Base-by-base conservation (phyloP, 1,140 invertebrate species). In the Coenobita brevimanus region DNA sequence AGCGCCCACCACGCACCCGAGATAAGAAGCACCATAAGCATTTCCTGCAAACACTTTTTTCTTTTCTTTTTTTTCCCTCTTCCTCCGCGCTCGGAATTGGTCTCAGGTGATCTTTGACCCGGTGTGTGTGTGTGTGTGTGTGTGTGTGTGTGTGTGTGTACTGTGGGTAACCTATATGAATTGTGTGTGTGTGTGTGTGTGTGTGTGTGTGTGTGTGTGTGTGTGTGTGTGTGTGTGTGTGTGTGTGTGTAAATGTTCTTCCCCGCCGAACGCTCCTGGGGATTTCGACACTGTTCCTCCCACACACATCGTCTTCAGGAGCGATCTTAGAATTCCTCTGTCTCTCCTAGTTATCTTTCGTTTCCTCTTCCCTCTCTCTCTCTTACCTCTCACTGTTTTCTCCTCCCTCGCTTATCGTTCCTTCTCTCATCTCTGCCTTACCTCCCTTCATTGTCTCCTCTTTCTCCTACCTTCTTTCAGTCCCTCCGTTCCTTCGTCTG, bases 31-130 rank as follows among this genome's bases (percentile, higher is more conserved):
- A 41, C 15, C 30, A 46, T 1, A 85, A 78, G 82, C 73, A 85
- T 85, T 85, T 85, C 82, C 82, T 85, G 71, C 71, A 85, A 76
- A 50, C 10, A 46, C 76, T 76, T 78, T 85, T 85, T 81, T 57
- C 33, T 73, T 76, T 76, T 82, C 60, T 17, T 50, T 50, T 50
- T 50, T 6, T 50, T 50, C 46, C 17, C 46, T 50, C 46, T 50
- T 17, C 17, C 46, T 50, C 46, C 46, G 6, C 46, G 46, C 46
- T 50, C 46, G 17, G 6, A 76, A 50, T 85, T 85, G 82, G 73
- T 85, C 71, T 85, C 71, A 17, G 38, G 41, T 54, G 27, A 85
- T 71, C 82, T 76, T 76, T 85, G 82, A 85, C 82, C 82, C 82
- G 71, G 82, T 76, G 41, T 62, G 71, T 30, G 62, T 57, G 75